Evolutionary conservation across 53 echinoderm and acorn worm species (phyloP), one percentile per base, ranked within the genome.

Genomic region (Henricia sp.): DNA sequence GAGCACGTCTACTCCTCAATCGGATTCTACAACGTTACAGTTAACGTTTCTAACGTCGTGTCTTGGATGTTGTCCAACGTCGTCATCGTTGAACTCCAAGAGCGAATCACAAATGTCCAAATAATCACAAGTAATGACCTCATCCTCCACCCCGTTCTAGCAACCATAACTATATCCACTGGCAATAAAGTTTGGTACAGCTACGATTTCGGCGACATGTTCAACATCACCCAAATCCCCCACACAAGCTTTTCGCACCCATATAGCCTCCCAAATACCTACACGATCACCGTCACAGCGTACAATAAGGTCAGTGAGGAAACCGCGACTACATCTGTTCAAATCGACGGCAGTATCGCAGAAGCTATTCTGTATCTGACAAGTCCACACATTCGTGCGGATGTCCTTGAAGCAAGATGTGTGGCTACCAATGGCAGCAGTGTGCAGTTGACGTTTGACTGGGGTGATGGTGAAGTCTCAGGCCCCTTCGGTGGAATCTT

Each of bases 31-130:
- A 64, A 84, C 30, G 89, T 93, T 2, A 87, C 63, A 3, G 93
- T 93, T 3, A 90, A 93, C 51, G 85, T 93, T 28, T 90, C 93
- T 34, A 93, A 93, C 48, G 72, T 93, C 6, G 93, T 93, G 26
- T 93, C 93, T 1, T 90, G 87, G 84, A 93, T 93, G 93, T 60
- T 89, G 54, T 93, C 93, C 8, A 72, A 86, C 16, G 48, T 80
- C 0, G 52, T 93, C 42, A 46, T 21, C 12, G 64, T 93, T 3
- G 90, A 93, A 46, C 53, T 93, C 17, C 93, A 93, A 32, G 90
- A 93, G 68, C 74, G 93, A 12, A 53, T 93, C 30, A 90, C 93
- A 14, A 84, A 84, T 60, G 51, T 90, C n/a, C 71, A 41, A 11
- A 74, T 87, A 8, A 68, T 46, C 1, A 52, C 69, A n/a, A 67